Percentiles rank a stretch among this genome's conserved stretches.
These are phyloP conservation scores for Nudaria mundana DNA, from an alignment of 2,888 invertebrate species.

Conservation along the genomic window DNA sequence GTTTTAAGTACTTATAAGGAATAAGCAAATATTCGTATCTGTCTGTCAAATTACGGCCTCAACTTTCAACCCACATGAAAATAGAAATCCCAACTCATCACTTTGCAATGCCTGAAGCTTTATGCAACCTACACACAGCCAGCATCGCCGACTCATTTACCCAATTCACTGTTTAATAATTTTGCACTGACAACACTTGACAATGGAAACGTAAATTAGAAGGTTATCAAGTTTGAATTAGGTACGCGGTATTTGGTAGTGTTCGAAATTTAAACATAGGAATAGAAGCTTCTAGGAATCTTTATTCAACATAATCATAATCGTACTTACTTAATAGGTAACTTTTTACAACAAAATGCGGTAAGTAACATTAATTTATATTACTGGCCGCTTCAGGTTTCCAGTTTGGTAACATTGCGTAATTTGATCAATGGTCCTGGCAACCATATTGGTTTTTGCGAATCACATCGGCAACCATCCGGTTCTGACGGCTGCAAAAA, in stretches of 20 bases:
- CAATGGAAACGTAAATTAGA: conserved; percentile 67
- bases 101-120: conserved; percentile 54
- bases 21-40: conserved; percentile 62
- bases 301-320: too few relatives aligned
- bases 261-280: conserved; percentile 46
- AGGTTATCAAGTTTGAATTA: conserved; percentile 50
- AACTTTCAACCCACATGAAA: conserved; percentile 64
- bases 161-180: conserved; percentile 65
- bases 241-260: conserved; percentile 43
- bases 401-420: conserved; percentile 76
- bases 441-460: conserved; percentile 54
- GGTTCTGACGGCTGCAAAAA: conserved; percentile 50
- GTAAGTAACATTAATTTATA: too few relatives aligned
- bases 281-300: conserved; percentile 21
- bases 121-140: conserved; percentile 58
- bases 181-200: conserved; percentile 59
- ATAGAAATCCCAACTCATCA: conserved; percentile 59
- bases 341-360: conserved; percentile 39
- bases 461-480: conserved; percentile 62
- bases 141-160: conserved; percentile 64
- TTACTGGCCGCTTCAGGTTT: conserved; percentile 60
- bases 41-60: conserved; percentile 68
- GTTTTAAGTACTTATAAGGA: conserved; percentile 54
- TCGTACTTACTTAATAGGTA: too few relatives aligned
- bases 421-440: conserved; percentile 76